Conservation (phyloP, 2,797 vertebrate genomes). For the Bovichtus diacanthus region DNA sequence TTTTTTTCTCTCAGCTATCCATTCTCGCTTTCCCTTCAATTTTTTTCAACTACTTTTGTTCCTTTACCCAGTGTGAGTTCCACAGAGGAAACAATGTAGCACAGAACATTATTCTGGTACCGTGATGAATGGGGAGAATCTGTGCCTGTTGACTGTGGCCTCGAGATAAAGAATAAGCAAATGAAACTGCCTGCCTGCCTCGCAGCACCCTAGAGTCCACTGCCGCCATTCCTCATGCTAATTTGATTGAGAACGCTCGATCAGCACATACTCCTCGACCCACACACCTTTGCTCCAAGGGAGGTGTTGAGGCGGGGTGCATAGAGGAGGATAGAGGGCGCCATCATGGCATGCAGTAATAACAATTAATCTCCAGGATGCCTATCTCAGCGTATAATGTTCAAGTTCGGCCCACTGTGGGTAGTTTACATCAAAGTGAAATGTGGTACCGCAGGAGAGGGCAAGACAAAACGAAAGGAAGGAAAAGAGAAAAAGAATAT, state of each 20-base stretch:
- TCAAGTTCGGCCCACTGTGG: slow-evolving; percentile 73
- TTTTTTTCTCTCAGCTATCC: slow-evolving; percentile 35
- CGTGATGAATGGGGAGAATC: slow-evolving; percentile 78
- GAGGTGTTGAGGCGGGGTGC: slow-evolving; percentile 12
- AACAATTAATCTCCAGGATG: slow-evolving; percentile 77
- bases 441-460: slow-evolving; percentile 48
- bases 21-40: slow-evolving; percentile 39
- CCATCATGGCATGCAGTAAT: slow-evolving; percentile 64
- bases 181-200: slow-evolving; percentile 74
- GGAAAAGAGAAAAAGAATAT: slow-evolving; percentile 3
- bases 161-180: slow-evolving; percentile 84
- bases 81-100: slow-evolving; percentile 69
- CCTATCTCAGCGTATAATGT: slow-evolving; percentile 74
- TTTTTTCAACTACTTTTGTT: slow-evolving; percentile 54
- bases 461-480: slow-evolving; percentile 25
- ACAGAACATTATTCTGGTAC: slow-evolving; percentile 70
- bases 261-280: slow-evolving; percentile 66
- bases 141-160: slow-evolving; percentile 72
- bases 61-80: slow-evolving; percentile 51
- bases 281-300: slow-evolving; percentile 66
- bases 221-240: slow-evolving; percentile 75
- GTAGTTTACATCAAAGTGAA: slow-evolving; percentile 76
- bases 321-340: slow-evolving; percentile 43
- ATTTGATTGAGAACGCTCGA: slow-evolving; percentile 82
- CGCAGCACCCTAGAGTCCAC: slow-evolving; percentile 57